These are phyloP conservation scores for Scomber colias DNA, from an alignment of 2,113 vertebrate species.

Conservation along the genomic window DNA sequence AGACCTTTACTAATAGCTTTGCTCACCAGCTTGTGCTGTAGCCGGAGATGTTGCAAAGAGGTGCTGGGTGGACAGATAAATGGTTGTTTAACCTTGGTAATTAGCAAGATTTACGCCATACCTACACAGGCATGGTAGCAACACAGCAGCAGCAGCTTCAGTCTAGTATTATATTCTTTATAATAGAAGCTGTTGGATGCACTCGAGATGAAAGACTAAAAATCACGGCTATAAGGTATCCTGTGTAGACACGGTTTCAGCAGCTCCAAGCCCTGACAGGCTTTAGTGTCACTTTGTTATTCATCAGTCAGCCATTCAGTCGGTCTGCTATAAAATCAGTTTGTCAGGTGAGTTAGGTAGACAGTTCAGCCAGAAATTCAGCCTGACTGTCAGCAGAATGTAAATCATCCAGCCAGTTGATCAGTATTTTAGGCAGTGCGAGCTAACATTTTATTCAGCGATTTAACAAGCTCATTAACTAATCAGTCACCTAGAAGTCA, in stretches of 20 bases:
- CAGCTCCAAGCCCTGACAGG: conserved; percentile 13
- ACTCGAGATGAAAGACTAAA: too few relatives aligned
- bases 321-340: background rate
- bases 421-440: conserved; percentile 14
- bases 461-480: conserved; percentile 12
- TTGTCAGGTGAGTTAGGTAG: background rate
- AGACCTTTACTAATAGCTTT: too few relatives aligned
- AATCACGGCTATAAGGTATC: too few relatives aligned
- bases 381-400: conserved; percentile 14
- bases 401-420: conserved; percentile 22
- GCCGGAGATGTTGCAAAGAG: too few relatives aligned
- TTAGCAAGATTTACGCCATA: too few relatives aligned
- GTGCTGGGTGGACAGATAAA: too few relatives aligned
- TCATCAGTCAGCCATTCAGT: conserved; percentile 17
- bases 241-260: background rate
- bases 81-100: too few relatives aligned
- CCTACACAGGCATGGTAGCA: too few relatives aligned
- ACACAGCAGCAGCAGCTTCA: too few relatives aligned
- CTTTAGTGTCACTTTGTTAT: conserved; percentile 13
- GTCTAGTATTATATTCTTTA: too few relatives aligned
- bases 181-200: too few relatives aligned
- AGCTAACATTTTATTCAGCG: conserved; percentile 13
- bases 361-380: conserved; percentile 23
- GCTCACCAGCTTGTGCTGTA: too few relatives aligned
- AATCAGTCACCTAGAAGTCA: conserved; percentile 2